Evolutionary conservation across 2,888 invertebrate genomes (phyloP), one percentile per base, ranked within the genome.

Genomic region (Lasiommata megera): DNA sequence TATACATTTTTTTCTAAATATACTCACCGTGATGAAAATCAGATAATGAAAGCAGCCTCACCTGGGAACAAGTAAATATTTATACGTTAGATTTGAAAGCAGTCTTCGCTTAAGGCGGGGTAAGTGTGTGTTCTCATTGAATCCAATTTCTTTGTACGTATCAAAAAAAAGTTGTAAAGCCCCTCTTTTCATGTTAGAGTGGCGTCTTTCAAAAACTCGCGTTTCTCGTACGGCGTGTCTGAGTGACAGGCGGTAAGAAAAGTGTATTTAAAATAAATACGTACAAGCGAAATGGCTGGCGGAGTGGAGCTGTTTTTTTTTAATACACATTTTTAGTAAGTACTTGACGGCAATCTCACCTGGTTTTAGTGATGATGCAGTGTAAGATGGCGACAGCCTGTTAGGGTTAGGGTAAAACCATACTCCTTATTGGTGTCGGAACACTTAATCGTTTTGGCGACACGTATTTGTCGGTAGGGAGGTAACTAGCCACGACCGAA

Each of bases 121-220:
- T 66, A 66, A 72, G 68, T 66, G 70, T 53, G 67, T 67, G 67
- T 63, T 65, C 62, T 68, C 69, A 70, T 71, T 72, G 66, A 73
- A 68, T 66, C 67, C 57, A 63, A 66, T 70, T 68, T 69, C 71
- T 71, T 70, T 68, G 70, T 67, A 65, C 63, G 61, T 68, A 66
- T 64, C 62, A 69, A 69, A 74, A 76, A 76, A 76, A 76, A 74
- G 68, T 75, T 80, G 70, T 74, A 72, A 73, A 76, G 73, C 74
- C 69, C 66, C 67, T 68, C 71, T 74, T 73, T 76, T 79, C 73
- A 73, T 71, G 67, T 73, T 71, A 74, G 77, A 69, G 71, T 67
- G 69, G 60, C 59, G 75, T 67, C 79, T 79, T 79, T 81, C 71
- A 76, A 69, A 70, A 73, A 67, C 72, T 48, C 54, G 50, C 54